These are phyloP conservation scores for Seriola dumerili DNA, from an alignment of 2,113 vertebrate genomes.

Conservation along the genomic window DNA sequence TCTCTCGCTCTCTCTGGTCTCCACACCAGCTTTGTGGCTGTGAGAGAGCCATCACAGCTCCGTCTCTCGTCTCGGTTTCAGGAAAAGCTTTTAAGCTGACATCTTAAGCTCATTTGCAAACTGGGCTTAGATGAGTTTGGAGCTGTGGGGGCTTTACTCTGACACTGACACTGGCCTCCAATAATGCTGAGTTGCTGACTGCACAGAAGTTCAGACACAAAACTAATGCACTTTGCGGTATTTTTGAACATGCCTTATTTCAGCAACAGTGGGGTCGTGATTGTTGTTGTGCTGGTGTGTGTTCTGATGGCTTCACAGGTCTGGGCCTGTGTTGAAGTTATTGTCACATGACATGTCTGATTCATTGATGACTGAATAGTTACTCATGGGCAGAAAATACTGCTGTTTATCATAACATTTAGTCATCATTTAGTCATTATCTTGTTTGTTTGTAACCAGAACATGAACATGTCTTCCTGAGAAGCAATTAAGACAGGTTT, in stretches of 20 bases:
- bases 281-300: not conserved
- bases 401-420: not conserved
- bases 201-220: slow-evolving; percentile 44
- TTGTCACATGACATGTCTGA: slow-evolving; percentile 6
- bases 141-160: slow-evolving; percentile 68
- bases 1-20: slow-evolving; percentile 8
- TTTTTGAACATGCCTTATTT: slow-evolving; percentile 32
- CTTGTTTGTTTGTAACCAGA: not conserved
- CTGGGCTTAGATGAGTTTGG: slow-evolving; percentile 66
- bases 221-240: slow-evolving; percentile 28
- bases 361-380: slow-evolving; percentile 7
- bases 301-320: slow-evolving; percentile 11
- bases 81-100: slow-evolving; percentile 81
- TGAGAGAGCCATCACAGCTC: slow-evolving; percentile 59
- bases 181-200: slow-evolving; percentile 71
- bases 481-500: not conserved
- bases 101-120: slow-evolving; percentile 82
- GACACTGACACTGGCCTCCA: slow-evolving; percentile 71
- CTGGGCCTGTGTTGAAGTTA: not conserved
- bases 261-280: not conserved
- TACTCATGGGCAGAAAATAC: not conserved
- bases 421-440: not conserved
- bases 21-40: slow-evolving; percentile 43
- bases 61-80: slow-evolving; percentile 71
- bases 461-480: not conserved